A percentile compares a stretch with the other conserved stretches of the same genome.
These are phyloP conservation scores for Resseliella maxima DNA, from an alignment of 2,888 invertebrate species.

Conservation along the genomic window DNA sequence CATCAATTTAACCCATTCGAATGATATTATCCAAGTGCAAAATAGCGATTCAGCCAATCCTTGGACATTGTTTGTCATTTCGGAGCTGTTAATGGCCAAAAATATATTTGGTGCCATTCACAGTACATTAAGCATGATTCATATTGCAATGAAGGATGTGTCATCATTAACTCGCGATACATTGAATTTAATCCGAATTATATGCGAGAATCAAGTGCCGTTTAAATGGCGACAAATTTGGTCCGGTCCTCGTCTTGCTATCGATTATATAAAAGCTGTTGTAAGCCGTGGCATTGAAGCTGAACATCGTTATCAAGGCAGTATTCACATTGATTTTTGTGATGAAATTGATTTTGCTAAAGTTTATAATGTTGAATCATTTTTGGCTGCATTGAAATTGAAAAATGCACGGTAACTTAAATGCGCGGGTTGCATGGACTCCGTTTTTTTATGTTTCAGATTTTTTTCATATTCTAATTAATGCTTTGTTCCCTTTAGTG, in stretches of 20 bases:
- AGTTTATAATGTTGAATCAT: constrained; percentile 66
- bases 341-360: constrained; percentile 63
- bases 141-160: constrained; percentile 62
- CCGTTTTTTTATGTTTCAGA: too few species aligned
- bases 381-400: constrained; percentile 65
- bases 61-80: constrained; percentile 65
- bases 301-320: constrained; percentile 63
- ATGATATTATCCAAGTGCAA: constrained; percentile 60
- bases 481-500: constrained; percentile 47
- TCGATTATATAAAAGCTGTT: constrained; percentile 65
- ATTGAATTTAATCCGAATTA: constrained; percentile 60
- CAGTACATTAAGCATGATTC: constrained; percentile 63
- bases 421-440: too few species aligned
- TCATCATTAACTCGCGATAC: constrained; percentile 59
- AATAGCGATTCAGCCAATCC: constrained; percentile 59
- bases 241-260: constrained; percentile 64
- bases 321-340: constrained; percentile 62
- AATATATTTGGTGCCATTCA: constrained; percentile 64
- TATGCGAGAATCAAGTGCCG: constrained; percentile 65
- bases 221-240: constrained; percentile 65
- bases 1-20: constrained; percentile 61
- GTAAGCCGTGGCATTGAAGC: constrained; percentile 64
- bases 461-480: background rate
- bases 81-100: constrained; percentile 64
- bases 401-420: constrained; percentile 62